Conservation (phyloP, 2,113 vertebrate genomes). For the Mus pahari region DNA sequence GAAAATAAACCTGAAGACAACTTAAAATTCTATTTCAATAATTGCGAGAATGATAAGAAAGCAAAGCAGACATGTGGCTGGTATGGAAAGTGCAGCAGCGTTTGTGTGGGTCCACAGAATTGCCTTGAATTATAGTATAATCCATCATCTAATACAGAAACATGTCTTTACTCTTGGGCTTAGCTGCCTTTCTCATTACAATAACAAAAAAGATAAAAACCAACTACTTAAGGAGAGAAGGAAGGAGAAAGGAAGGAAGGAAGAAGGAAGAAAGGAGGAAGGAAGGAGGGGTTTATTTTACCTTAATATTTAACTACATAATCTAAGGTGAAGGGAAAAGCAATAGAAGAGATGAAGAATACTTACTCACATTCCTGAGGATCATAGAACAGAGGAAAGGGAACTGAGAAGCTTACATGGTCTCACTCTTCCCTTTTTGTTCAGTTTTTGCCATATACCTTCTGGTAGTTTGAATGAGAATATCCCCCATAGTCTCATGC, state of each 20-base stretch:
- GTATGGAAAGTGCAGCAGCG: neutral
- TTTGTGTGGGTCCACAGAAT: neutral
- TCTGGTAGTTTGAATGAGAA: neutral
- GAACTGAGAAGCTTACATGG: neutral
- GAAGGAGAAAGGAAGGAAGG: no score
- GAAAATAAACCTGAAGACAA: neutral
- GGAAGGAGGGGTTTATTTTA: neutral
- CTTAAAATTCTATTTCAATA: neutral
- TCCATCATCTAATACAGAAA: neutral
- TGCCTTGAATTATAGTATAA: neutral
- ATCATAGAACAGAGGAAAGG: neutral
- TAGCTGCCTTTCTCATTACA: neutral
- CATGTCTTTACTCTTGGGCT: neutral
- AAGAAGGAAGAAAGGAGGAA: neutral
- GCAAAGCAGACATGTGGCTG: neutral
- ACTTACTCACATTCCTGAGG: neutral
- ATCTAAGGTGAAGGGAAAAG: neutral
- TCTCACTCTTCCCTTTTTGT: neutral
- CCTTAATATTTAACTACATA: no score
- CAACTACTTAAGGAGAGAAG: neutral
- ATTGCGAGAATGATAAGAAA: neutral
- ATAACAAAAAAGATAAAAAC: neutral
- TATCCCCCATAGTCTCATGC: neutral
- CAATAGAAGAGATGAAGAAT: neutral
- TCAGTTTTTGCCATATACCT: no score